Conservation (phyloP, 2,888 invertebrate genomes). For the Gonocerus acuteangulatus region DNA sequence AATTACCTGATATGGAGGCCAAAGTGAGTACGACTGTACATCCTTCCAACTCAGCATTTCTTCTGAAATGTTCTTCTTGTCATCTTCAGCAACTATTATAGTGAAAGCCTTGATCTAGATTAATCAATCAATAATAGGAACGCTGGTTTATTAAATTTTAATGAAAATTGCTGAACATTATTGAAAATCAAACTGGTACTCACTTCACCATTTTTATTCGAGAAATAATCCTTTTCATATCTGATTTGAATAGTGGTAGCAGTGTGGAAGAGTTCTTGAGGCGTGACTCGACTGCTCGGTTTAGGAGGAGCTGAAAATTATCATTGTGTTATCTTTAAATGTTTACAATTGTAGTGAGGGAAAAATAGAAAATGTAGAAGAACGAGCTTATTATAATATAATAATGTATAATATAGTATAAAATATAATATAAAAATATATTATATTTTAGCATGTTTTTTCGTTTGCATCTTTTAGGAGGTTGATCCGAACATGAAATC, state of each 20-base stretch:
- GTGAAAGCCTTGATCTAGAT: slow-evolving; percentile 65
- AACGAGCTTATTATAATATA: no score
- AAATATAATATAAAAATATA: no score
- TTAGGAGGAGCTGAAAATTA: slow-evolving; percentile 52
- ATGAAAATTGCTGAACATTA: no score
- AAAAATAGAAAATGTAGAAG: no score
- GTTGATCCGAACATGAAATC: no score
- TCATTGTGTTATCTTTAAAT: no score
- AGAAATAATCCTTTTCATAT: slow-evolving; percentile 82
- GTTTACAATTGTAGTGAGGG: no score
- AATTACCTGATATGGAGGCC: slow-evolving; percentile 62
- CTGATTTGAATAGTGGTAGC: slow-evolving; percentile 70
- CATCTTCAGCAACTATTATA: slow-evolving; percentile 82
- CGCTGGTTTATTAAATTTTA: background rate
- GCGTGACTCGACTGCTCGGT: slow-evolving; percentile 61
- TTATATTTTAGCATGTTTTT: no score
- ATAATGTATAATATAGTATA: no score
- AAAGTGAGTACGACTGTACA: slow-evolving; percentile 76
- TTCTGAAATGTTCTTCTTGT: slow-evolving; percentile 67
- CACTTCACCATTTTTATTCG: slow-evolving; percentile 68
- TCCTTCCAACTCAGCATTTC: slow-evolving; percentile 88
- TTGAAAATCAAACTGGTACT: no score
- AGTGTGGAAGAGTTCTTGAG: slow-evolving; percentile 67
- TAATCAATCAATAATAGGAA: background rate
- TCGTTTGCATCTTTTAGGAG: no score